A percentile compares a stretch with the other conserved stretches of the same genome.
These are phyloP conservation scores for Rhamphomyia laevipes DNA, from an alignment of 2,888 invertebrate genomes.

Conservation along the genomic window DNA sequence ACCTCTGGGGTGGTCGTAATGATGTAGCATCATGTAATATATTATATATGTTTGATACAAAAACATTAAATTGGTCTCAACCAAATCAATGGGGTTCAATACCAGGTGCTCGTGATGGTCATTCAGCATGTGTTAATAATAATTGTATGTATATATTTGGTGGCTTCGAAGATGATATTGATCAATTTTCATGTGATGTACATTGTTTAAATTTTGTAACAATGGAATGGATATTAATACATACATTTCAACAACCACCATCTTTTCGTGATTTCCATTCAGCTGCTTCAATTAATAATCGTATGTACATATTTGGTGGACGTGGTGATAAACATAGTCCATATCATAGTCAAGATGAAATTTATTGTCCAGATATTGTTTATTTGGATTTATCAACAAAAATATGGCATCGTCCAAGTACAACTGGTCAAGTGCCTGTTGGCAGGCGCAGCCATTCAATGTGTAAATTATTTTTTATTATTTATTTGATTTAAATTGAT, in stretches of 20 bases:
- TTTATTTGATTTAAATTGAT: slow-evolving; percentile 1
- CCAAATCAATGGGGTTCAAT: slow-evolving; percentile 53
- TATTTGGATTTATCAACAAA: slow-evolving; percentile 60
- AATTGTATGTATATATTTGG: slow-evolving; percentile 82
- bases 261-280: slow-evolving; percentile 81
- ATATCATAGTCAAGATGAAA: slow-evolving; percentile 53
- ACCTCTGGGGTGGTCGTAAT: slow-evolving; percentile 88
- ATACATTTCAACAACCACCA: slow-evolving; percentile 51
- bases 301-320: slow-evolving; percentile 87
- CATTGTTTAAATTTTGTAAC: slow-evolving; percentile 62
- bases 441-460: slow-evolving; percentile 86
- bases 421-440: slow-evolving; percentile 53
- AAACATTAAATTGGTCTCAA: slow-evolving; percentile 52
- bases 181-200: slow-evolving; percentile 68
- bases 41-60: slow-evolving; percentile 71
- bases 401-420: slow-evolving; percentile 54
- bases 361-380: slow-evolving; percentile 66
- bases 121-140: slow-evolving; percentile 71
- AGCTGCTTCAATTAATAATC: slow-evolving; percentile 59
- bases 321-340: slow-evolving; percentile 61
- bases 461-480: slow-evolving; percentile 46
- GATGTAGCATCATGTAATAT: slow-evolving; percentile 64
- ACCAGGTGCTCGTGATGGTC: slow-evolving; percentile 82
- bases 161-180: slow-evolving; percentile 76
- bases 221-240: slow-evolving; percentile 56